phyloP scores from a whole-genome alignment of 2,797 vertebrate species.

The Pelobates cultripes region DNA sequence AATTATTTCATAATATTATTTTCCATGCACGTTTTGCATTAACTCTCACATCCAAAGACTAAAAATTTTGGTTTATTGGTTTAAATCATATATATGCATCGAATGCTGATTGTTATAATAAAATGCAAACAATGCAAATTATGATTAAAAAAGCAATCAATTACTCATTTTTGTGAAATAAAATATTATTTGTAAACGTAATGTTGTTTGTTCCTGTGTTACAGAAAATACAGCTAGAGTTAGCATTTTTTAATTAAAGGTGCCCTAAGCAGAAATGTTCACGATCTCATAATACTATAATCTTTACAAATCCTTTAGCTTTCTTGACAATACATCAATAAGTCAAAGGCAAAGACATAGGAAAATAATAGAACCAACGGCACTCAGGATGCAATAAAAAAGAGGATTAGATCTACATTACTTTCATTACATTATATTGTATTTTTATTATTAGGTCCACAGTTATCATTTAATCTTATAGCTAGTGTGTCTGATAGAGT shows the following conservation, averaged over 20 bases:
- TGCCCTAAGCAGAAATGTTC: slow-evolving; percentile 76
- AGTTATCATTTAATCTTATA: slow-evolving; percentile 73
- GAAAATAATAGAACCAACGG: slow-evolving; percentile 72
- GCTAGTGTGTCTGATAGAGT: slow-evolving; percentile 70
- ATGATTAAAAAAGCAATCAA: background rate
- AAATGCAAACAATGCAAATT: background rate
- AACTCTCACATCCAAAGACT: too few relatives aligned
- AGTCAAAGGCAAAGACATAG: slow-evolving; percentile 69
- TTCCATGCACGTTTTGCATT: too few relatives aligned
- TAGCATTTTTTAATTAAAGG: slow-evolving; percentile 83
- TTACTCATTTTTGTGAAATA: slow-evolving; percentile 20
- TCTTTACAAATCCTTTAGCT: slow-evolving; percentile 79
- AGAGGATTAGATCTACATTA: slow-evolving; percentile 71
- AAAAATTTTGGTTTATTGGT: slow-evolving; percentile 2
- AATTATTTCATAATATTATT: too few relatives aligned
- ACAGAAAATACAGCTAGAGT: slow-evolving; percentile 61
- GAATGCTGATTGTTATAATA: background rate
- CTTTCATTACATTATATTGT: slow-evolving; percentile 72
- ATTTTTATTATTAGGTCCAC: slow-evolving; percentile 74
- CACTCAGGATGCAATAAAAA: slow-evolving; percentile 74
- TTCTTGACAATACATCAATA: slow-evolving; percentile 72
- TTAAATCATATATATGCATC: slow-evolving; percentile 26
- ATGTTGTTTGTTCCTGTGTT: slow-evolving; percentile 29
- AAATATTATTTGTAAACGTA: slow-evolving; percentile 27
- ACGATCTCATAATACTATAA: slow-evolving; percentile 74